Conservation (phyloP, 2,888 invertebrate genomes). For the Gymnocheta viridis region DNA sequence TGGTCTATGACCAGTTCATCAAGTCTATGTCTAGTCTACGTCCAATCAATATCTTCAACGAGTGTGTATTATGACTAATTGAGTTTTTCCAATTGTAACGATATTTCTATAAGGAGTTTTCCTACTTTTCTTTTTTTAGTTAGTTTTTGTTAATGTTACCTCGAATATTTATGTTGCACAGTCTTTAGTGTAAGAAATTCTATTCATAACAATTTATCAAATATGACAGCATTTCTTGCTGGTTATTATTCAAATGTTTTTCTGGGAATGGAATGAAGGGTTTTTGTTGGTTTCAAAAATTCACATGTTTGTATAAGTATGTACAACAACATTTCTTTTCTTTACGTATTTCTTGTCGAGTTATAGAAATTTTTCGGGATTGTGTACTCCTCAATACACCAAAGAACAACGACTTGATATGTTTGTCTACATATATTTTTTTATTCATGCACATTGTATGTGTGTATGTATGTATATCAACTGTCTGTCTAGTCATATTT, state of each 20-base stretch:
- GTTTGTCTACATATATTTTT: not conserved
- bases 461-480: conserved; percentile 32
- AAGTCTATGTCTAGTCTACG: not conserved
- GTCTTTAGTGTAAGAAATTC: not conserved
- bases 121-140: not conserved
- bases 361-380: not conserved
- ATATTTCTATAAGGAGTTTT: not conserved
- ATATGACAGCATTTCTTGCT: conserved; percentile 46
- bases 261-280: not conserved
- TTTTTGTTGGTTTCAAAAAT: not conserved
- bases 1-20: not conserved
- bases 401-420: conserved; percentile 37
- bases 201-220: conserved; percentile 58
- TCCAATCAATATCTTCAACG: not conserved
- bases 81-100: not conserved
- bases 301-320: not conserved
- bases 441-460: not conserved
- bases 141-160: not conserved
- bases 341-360: not conserved
- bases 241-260: not conserved
- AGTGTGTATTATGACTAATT: not conserved
- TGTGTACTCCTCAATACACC: conserved; percentile 17
- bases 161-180: not conserved
- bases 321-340: not conserved
- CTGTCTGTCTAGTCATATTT: conserved; percentile 57